phyloP scores from a whole-genome alignment of 2,797 vertebrate genomes.

The Anguilla marmorata region DNA sequence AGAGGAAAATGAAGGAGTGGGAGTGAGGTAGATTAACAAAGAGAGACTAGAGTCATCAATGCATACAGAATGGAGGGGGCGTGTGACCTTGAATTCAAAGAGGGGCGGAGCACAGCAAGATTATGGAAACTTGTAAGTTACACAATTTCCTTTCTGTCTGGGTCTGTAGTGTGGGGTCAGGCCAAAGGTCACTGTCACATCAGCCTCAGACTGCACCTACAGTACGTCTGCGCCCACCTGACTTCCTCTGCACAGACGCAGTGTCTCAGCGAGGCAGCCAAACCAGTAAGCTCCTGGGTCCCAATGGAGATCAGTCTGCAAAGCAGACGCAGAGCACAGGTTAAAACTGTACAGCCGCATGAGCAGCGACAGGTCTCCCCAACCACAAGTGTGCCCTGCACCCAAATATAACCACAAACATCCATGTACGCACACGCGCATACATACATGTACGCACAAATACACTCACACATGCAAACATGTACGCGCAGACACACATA shows the following conservation, averaged over 20 bases:
- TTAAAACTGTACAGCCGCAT: neutral
- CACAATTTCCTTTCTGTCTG: neutral
- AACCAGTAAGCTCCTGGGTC: slow-evolving; percentile 70
- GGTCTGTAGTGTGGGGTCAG: neutral
- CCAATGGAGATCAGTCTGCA: slow-evolving; percentile 67
- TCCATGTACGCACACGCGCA: too few species aligned
- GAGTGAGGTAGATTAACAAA: neutral
- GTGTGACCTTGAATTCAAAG: neutral
- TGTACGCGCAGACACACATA: neutral
- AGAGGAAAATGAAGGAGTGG: neutral
- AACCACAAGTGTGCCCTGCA: neutral
- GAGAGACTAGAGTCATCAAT: slow-evolving; percentile 8
- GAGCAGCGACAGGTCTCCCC: neutral
- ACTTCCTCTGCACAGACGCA: slow-evolving; percentile 81
- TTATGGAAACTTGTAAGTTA: neutral
- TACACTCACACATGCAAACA: neutral
- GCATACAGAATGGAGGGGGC: neutral
- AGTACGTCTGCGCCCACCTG: slow-evolving; percentile 64
- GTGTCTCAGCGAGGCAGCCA: slow-evolving; percentile 63
- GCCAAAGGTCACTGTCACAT: neutral
- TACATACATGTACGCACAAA: neutral
- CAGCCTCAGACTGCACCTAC: slow-evolving; percentile 30
- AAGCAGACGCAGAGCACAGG: slow-evolving; percentile 19
- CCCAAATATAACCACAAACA: neutral
- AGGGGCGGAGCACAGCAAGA: neutral